Evolutionary conservation across 2,888 invertebrate species (phyloP).

Genomic region (Xylophagus ater): DNA sequence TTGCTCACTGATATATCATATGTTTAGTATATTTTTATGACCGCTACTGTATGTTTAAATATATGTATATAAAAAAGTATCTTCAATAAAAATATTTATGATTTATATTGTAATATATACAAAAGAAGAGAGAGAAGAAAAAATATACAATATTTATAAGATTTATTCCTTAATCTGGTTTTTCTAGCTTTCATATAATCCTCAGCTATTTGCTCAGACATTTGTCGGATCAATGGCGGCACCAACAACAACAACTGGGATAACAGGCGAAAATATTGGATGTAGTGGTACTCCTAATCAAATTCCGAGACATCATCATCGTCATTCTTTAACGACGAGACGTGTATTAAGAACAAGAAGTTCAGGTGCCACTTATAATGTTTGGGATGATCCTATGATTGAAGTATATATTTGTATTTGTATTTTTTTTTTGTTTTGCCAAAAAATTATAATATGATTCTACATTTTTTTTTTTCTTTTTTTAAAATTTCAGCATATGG

Average conservation of each 20-base stretch:
- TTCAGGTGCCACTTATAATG: conserved; percentile 34
- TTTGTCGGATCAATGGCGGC: conserved; percentile 10
- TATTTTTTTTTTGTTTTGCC: neutral
- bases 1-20: no score
- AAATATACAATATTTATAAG: no score
- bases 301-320: conserved; percentile 25
- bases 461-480: neutral
- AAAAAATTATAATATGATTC: neutral
- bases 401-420: conserved; percentile 27
- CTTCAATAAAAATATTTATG: no score
- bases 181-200: conserved; percentile 6
- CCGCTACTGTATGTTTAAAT: no score
- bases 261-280: no score
- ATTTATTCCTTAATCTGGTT: neutral
- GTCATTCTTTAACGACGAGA: conserved; percentile 35
- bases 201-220: conserved; percentile 10
- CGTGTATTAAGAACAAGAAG: conserved; percentile 36
- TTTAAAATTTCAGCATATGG: conserved; percentile 37
- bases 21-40: no score
- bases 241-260: conserved; percentile 9
- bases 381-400: conserved; percentile 38
- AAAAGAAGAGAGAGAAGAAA: no score
- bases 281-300: conserved; percentile 20
- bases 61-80: no score
- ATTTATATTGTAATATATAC: no score